Evolutionary conservation across 2,113 vertebrate species (phyloP), one percentile per base, ranked within the genome.

Genomic region (Hassar affinis): DNA sequence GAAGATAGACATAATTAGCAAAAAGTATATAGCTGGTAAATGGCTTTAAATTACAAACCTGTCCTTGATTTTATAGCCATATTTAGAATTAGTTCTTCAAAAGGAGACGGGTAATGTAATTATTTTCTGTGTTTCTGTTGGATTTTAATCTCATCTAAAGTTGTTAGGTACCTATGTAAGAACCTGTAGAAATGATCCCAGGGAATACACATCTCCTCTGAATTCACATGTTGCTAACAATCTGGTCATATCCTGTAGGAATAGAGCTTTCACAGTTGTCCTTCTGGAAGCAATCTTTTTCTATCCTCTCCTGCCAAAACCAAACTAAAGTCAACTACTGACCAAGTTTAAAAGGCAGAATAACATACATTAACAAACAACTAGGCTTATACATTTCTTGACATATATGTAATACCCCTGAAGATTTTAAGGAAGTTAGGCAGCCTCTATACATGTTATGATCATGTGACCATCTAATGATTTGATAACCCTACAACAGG

Each of bases 1-100:
- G 75, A 56, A 82, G 74, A 64, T 76, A 42, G 77, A 8, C 45
- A 57, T 82, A 84, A 88, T 87, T 86, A 84, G 30, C 30, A 83
- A 74, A n/a, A n/a, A n/a, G n/a, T n/a, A n/a, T 47, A n/a, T 47
- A 30, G 47, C 68, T 57, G 78, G 74, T 83, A 84, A 82, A 81
- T 80, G 75, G 59, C 25, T 52, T 30, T 59, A 68, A 86, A 15
- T 69, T n/a, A 57, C 68, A 45, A 20, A 68, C 10, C 25, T 45
- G 57, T 76, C 82, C 57, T 84, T 85, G 77, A 80, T 86, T 86
- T 66, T 66, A 6, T 66, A 7, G 15, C 5, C 30, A 6, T 66
- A 7, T 66, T 66, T 15, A 66, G 62, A 30, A 66, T 17, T 66
- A 33, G 30, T 66, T 66, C 17, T 66, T 7, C 30, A 66, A 6